Percentiles rank a stretch among this genome's conserved stretches.
These are phyloP conservation scores for Amblyteles armatorius DNA, from an alignment of 2,888 invertebrate genomes.

Conservation along the genomic window DNA sequence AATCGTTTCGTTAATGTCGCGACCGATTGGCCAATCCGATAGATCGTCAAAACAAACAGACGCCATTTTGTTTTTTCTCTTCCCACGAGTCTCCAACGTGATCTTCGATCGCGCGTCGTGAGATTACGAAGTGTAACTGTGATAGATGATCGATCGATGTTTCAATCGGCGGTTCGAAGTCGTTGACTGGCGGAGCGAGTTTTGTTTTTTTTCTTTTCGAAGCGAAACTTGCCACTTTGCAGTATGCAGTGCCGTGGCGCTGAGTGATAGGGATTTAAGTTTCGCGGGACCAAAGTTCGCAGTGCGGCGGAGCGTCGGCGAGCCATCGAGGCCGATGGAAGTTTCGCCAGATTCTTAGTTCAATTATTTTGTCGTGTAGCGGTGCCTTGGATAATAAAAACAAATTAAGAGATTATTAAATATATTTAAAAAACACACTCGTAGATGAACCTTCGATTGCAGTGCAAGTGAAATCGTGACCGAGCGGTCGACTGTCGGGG, in stretches of 20 bases:
- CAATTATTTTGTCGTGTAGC: no score
- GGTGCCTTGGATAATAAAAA: not conserved
- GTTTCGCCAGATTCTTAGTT: no score
- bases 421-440: not conserved
- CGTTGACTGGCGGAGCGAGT: not conserved
- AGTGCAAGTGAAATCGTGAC: conserved; percentile 13
- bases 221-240: not conserved
- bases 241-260: not conserved
- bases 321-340: no score
- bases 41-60: not conserved
- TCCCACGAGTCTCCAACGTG: conserved; percentile 58
- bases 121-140: conserved; percentile 18
- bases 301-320: not conserved
- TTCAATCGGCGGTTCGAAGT: not conserved
- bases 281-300: not conserved
- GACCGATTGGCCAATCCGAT: conserved; percentile 35
- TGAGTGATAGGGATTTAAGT: not conserved
- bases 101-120: conserved; percentile 19
- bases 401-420: not conserved
- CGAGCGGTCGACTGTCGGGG: not conserved
- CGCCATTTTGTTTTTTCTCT: conserved; percentile 5
- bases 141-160: conserved; percentile 20
- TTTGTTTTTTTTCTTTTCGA: not conserved
- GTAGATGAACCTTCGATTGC: not conserved
- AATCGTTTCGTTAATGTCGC: conserved; percentile 12